A percentile compares a stretch with the other conserved stretches of the same genome.
Evolutionary conservation across 2,797 vertebrate species (phyloP).

Genomic region (Amazonetta brasiliensis): DNA sequence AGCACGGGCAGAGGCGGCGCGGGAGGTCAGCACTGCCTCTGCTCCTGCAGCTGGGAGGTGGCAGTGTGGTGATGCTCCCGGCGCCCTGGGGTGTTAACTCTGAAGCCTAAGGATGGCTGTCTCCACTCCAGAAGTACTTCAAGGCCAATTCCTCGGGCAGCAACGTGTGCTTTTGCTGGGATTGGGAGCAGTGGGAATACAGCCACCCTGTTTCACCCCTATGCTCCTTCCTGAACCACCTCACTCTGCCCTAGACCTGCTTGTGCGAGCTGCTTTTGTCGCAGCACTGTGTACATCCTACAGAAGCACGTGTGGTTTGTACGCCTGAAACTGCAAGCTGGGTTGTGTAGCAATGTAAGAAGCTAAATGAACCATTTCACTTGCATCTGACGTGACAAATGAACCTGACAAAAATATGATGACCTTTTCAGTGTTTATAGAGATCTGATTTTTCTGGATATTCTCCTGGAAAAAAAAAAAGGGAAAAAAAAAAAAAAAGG

Average conservation of each 20-base stretch:
- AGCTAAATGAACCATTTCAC: not conserved
- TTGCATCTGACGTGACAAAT: not conserved
- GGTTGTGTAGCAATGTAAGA: accelerated
- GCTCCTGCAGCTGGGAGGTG: not conserved
- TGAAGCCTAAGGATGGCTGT: not conserved
- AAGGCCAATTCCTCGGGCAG: not conserved
- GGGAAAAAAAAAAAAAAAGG: not conserved
- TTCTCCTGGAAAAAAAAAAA: not conserved
- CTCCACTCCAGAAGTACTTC: not conserved
- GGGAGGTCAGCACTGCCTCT: not conserved
- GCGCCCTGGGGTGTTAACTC: not conserved
- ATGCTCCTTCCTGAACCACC: not conserved
- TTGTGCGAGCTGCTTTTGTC: not conserved
- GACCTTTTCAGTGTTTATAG: not conserved
- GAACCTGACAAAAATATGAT: not conserved
- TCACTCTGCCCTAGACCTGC: not conserved
- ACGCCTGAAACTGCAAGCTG: not conserved
- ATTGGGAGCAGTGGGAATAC: not conserved
- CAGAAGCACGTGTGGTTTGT: accelerated
- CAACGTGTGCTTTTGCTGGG: accelerated
- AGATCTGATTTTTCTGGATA: not conserved
- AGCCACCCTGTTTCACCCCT: not conserved
- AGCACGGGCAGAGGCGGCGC: accelerated
- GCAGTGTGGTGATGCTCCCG: not conserved
- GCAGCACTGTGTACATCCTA: accelerated